A percentile compares a stretch with the other conserved stretches of the same genome.
phyloP scores from a whole-genome alignment of 2,113 vertebrate species.

The Cariama cristata region DNA sequence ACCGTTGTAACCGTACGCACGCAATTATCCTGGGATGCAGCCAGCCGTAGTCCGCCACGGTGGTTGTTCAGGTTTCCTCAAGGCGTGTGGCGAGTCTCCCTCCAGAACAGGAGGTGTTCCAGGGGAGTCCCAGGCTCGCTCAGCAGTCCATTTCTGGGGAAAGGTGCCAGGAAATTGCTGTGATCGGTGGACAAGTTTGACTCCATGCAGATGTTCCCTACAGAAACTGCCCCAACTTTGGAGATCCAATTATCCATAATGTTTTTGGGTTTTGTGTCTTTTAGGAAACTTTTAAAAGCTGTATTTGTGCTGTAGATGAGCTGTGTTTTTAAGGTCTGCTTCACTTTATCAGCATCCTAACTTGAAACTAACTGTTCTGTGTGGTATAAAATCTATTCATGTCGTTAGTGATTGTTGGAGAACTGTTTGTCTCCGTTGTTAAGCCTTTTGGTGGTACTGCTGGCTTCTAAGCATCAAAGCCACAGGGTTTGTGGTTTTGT shows the following conservation, averaged over 20 bases:
- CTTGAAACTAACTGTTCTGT: background rate
- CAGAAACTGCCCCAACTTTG: background rate
- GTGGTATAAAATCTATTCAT: background rate
- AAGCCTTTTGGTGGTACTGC: background rate
- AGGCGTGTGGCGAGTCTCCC: background rate
- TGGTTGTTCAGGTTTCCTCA: background rate
- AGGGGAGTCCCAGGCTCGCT: background rate
- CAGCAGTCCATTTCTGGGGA: background rate
- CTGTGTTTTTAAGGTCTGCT: background rate
- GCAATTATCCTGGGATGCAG: background rate
- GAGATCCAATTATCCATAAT: background rate
- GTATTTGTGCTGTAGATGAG: background rate
- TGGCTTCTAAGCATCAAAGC: background rate
- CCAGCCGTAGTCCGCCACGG: background rate
- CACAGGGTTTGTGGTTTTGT: no score
- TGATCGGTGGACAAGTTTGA: background rate
- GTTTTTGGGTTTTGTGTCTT: no score
- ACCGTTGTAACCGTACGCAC: no score
- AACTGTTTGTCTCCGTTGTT: fast-evolving
- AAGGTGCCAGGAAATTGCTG: background rate
- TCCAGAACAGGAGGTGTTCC: no score
- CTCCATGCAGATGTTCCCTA: background rate
- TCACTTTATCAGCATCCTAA: background rate
- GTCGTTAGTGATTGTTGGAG: background rate
- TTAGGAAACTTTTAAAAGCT: background rate